phyloP scores from a whole-genome alignment of 1,140 invertebrate species.

The Cotesia vestalis region DNA sequence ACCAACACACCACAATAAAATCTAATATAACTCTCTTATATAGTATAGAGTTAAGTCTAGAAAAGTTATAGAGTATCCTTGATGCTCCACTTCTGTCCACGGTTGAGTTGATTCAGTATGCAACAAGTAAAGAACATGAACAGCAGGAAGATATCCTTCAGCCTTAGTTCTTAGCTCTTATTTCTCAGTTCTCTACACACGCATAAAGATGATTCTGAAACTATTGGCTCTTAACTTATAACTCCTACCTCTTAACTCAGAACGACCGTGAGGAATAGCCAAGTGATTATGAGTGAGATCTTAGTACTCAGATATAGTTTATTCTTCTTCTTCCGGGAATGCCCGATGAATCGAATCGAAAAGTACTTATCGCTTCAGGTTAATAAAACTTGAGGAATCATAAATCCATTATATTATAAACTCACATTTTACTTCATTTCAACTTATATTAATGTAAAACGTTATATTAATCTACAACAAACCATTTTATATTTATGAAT shows the following conservation, averaged over 20 bases:
- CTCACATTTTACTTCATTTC: no score
- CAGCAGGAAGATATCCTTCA: no score
- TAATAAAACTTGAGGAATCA: neutral
- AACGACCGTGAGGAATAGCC: constrained; percentile 34
- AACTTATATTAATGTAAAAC: no score
- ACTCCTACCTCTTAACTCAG: neutral
- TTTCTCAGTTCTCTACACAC: neutral
- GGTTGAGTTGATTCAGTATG: constrained; percentile 34
- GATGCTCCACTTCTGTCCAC: constrained; percentile 36
- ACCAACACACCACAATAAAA: no score
- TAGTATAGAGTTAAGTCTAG: no score
- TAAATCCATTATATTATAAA: neutral
- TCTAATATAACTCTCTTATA: no score
- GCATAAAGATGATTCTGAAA: constrained; percentile 12
- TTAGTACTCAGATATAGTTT: neutral
- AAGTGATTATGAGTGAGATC: constrained; percentile 28
- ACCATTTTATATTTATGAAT: no score
- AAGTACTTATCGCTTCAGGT: constrained; percentile 30
- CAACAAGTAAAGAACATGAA: constrained; percentile 31
- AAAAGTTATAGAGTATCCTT: neutral
- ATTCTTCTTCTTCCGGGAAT: constrained; percentile 36
- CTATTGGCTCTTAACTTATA: neutral
- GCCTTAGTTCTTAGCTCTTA: no score
- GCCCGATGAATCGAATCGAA: constrained; percentile 37
- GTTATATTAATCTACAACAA: no score